These are phyloP conservation scores for Argyra leucocephala DNA, from an alignment of 2,888 invertebrate species.

Conservation along the genomic window DNA sequence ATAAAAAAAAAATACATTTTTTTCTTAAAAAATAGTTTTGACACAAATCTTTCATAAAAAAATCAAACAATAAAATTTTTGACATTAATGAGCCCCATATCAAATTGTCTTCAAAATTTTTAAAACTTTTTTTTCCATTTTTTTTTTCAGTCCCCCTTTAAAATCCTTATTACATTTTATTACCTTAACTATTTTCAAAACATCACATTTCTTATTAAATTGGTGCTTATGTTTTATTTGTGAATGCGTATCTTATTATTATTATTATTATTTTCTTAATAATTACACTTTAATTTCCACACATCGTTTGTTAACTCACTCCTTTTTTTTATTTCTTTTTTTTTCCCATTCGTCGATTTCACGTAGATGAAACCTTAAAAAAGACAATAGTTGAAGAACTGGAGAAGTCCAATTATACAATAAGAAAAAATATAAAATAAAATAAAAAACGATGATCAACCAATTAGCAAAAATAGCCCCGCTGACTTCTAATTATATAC, in stretches of 20 bases:
- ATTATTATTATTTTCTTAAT: background rate
- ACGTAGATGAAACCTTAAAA: too few species aligned
- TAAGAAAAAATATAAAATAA: too few species aligned
- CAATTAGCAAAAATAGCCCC: conserved; percentile 6
- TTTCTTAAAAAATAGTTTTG: background rate
- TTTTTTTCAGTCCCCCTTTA: too few species aligned
- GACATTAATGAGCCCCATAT: background rate
- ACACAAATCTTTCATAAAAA: background rate
- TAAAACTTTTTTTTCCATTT: too few species aligned
- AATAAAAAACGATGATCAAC: background rate
- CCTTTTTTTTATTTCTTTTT: background rate
- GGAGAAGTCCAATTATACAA: background rate
- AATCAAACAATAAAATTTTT: background rate
- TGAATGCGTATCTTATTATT: too few species aligned
- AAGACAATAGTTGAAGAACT: background rate
- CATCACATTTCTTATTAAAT: too few species aligned
- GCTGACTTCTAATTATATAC: conserved; percentile 3
- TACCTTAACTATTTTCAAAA: too few species aligned
- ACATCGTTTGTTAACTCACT: background rate
- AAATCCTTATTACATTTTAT: too few species aligned
- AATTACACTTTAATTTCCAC: conserved; percentile 6
- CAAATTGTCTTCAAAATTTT: background rate
- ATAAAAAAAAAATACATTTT: too few species aligned
- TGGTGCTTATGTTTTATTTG: too few species aligned
- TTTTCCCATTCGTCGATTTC: too few species aligned